Conservation (phyloP, 1,140 invertebrate genomes). For the Scaptomyza graminum region DNA sequence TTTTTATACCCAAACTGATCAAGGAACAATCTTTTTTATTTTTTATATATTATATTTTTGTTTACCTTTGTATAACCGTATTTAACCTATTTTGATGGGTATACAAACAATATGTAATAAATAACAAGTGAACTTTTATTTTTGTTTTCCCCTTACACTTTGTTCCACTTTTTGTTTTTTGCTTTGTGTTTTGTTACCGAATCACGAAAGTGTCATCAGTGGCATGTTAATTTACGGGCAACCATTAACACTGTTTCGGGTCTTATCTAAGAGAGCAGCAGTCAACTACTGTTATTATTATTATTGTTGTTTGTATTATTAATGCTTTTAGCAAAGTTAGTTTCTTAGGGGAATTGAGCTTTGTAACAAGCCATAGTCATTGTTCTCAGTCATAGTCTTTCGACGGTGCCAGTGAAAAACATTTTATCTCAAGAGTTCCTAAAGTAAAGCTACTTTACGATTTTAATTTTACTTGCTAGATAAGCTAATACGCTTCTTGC, state of each 20-base stretch:
- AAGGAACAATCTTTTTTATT: too few relatives aligned
- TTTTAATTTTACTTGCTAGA: constrained; percentile 58
- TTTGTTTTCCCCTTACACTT: constrained; percentile 14
- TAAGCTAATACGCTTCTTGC: constrained; percentile 62
- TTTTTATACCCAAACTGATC: background rate
- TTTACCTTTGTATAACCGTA: background rate
- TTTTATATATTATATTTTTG: too few relatives aligned
- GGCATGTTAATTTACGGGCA: constrained; percentile 41
- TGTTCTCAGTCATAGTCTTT: constrained; percentile 23
- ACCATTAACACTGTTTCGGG: constrained; percentile 28
- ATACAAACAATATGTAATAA: constrained; percentile 26
- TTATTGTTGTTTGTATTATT: constrained; percentile 5
- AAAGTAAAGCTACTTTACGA: constrained; percentile 34
- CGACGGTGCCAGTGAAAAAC: constrained; percentile 10
- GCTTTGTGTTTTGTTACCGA: constrained; percentile 24
- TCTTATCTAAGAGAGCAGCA: constrained; percentile 41
- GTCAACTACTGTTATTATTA: constrained; percentile 32
- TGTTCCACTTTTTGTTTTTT: constrained; percentile 19
- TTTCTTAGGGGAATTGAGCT: background rate
- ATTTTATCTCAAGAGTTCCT: constrained; percentile 28
- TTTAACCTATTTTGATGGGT: constrained; percentile 37
- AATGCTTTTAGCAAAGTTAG: constrained; percentile 5
- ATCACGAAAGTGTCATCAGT: constrained; percentile 43
- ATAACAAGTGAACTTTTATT: constrained; percentile 13
- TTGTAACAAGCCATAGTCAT: constrained; percentile 35